These are phyloP conservation scores for Hormiphora californensis DNA, from an alignment of 37 sponge, comb jelly and placozoan genomes.

Conservation along the genomic window DNA sequence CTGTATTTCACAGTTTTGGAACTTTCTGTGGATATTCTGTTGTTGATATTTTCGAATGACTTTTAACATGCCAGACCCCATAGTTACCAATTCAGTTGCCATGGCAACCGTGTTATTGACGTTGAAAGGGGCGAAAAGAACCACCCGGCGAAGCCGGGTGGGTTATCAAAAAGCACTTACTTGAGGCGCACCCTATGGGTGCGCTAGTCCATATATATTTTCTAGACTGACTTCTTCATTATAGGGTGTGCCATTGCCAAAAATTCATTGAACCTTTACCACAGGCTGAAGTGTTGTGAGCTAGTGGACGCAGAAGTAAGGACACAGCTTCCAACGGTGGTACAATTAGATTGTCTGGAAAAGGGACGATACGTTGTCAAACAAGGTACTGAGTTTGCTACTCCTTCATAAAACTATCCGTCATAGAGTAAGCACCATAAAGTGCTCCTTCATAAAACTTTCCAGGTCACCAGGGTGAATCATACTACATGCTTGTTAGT, in stretches of 20 bases:
- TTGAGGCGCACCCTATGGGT: too few species aligned
- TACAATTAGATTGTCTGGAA: slow-evolving; percentile 29
- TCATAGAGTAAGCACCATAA: not conserved
- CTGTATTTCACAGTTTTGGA: too few species aligned
- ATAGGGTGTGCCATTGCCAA: not conserved
- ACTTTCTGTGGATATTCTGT: too few species aligned
- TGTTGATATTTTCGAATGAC: too few species aligned
- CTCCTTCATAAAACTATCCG: not conserved
- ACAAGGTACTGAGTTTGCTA: slow-evolving; percentile 1
- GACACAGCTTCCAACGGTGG: slow-evolving; percentile 14
- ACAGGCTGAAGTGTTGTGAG: slow-evolving; percentile 29
- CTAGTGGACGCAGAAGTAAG: not conserved
- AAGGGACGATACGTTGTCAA: slow-evolving; percentile 39
- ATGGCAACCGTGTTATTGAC: too few species aligned
- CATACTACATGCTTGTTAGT: slow-evolving; percentile 42
- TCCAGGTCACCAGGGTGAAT: slow-evolving; percentile 25
- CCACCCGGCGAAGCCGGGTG: too few species aligned
- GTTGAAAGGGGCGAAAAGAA: too few species aligned
- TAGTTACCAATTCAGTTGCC: too few species aligned
- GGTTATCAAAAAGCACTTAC: too few species aligned
- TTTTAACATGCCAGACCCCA: too few species aligned
- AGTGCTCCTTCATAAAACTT: not conserved
- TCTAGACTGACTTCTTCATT: too few species aligned
- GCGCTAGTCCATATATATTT: too few species aligned
- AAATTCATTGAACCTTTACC: not conserved